Evolutionary conservation across 1,140 invertebrate genomes (phyloP), one percentile per base, ranked within the genome.

Genomic region (Pinna nobilis): DNA sequence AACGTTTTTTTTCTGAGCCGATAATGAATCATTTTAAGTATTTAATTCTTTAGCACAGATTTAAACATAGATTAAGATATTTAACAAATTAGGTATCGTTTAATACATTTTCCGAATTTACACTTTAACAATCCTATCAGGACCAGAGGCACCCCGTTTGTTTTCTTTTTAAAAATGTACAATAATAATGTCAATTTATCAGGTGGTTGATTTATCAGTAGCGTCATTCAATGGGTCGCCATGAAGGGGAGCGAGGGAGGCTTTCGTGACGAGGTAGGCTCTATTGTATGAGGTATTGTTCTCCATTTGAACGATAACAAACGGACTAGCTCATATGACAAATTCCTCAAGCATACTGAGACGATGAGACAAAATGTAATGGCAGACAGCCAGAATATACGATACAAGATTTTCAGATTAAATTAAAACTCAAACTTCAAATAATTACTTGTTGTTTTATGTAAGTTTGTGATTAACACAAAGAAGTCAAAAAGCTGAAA

Each of bases 401-500:
- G 35, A n/a, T 30, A 20, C 11, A 44, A 25, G 66, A 63, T 65
- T 65, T 44, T 64, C 30, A 59, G 51, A 64, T 55, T 30, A 49
- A 60, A 47, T 28, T 41, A 30, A 50, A 44, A 55, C 63, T 35
- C 25, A 13, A 53, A 44, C 51, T 13, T 25, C n/a, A 2, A 25
- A 53, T 11, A 57, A 68, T 68, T 57, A 57, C 51, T 37, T 32
- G 25, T 55, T 50, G 55, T 57, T 35, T 33, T 57, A 57, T 44
- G n/a, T 20, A n/a, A n/a, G n/a, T n/a, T 5, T 44, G 39, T 11
- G 35, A 41, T 37, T 49, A 41, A 28, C 28, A 18, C 50, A 68
- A 53, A 32, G 51, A 68, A 68, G 65, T 68, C 65, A 68, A 68
- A 68, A 55, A 35, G 65, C 65, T 68, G 65, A 68, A 68, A 68